Percentiles rank a stretch among this genome's conserved stretches.
These are phyloP conservation scores for Tetragonula clypearis DNA, from an alignment of 1,140 invertebrate genomes.

Conservation along the genomic window DNA sequence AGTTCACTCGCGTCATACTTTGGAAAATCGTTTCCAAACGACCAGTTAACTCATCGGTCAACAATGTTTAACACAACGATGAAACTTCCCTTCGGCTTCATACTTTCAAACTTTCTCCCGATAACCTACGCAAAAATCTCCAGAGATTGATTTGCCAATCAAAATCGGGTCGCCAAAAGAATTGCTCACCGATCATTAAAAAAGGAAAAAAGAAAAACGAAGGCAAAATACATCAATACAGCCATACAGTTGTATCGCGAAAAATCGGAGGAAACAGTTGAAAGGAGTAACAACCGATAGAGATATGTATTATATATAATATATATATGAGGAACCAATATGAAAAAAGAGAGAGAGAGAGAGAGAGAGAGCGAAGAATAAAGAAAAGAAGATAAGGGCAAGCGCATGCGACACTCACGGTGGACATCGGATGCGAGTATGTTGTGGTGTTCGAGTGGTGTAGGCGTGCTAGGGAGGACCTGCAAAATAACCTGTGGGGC, in stretches of 20 bases:
- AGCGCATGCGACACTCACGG: slow-evolving; percentile 87
- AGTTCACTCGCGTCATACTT: too few species aligned
- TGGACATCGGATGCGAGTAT: slow-evolving; percentile 86
- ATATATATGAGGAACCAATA: not conserved
- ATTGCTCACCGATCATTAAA: not conserved
- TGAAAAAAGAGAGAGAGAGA: too few species aligned
- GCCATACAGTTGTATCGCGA: not conserved
- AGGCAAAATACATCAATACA: not conserved
- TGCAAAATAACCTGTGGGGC: slow-evolving; percentile 87
- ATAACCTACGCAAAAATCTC: not conserved
- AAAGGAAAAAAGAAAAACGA: not conserved
- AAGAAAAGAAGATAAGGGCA: slow-evolving; percentile 68
- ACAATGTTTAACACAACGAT: too few species aligned
- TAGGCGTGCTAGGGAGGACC: slow-evolving; percentile 86
- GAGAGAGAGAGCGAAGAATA: slow-evolving; percentile 3
- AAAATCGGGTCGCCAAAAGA: not conserved
- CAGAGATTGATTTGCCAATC: not conserved
- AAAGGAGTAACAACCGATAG: not conserved
- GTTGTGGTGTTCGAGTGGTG: slow-evolving; percentile 85
- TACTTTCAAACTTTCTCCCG: not conserved
- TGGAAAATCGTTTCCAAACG: too few species aligned
- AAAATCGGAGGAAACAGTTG: not conserved
- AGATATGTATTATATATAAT: too few species aligned
- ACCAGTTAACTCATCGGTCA: too few species aligned
- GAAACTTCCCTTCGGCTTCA: not conserved